Evolutionary conservation across 2,797 vertebrate species (phyloP), one percentile per base, ranked within the genome.

Genomic region (Eptatretus atami): DNA sequence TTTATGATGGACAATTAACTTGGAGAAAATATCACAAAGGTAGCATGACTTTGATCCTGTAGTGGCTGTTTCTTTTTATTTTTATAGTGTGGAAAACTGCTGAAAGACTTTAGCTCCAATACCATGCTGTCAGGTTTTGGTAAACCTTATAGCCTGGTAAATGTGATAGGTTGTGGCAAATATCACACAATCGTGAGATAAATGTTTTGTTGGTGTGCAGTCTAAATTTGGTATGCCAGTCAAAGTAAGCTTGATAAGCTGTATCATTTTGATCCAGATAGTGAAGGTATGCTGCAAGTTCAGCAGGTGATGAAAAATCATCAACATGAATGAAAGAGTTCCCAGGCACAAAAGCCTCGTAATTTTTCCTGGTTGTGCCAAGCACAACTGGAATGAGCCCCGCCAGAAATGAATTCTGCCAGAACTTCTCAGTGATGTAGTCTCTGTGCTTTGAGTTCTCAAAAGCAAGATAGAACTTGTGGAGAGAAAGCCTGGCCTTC

Each of bases 341-440:
- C 0, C 76, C 68, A 0, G 86, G 84, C 3, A 74, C 66, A 1
- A 92, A 78, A 6, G 75, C 76, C 69, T 83, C 76, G 0, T 94
- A 95, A 63, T 82, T 74, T 2, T 64, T 68, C 2, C 78, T 53
- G 0, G 80, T 69, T 0, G 87, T 78, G 0, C 90, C 90, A 53
- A 95, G 68, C 15, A 84, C 88, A 2, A 98, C 73, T 0, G 90
- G 88, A 53, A 95, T 79, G 0, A 81, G 64, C 1, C 83, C 78
- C 0, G 79, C 77, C 13, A 70, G 63, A 69, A 83, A 79, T 0
- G 83, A 73, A 0, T 95, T 98, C 57, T 72, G 70, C 90, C 90
- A 98, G 53, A 98, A 75, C 71, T 95, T 98, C 70, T 98, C 90
- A 0, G 90, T 92, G 71, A 98, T 83, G 61, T 98, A 98, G 70